Evolutionary conservation across 2,113 vertebrate species (phyloP), one percentile per base, ranked within the genome.

Genomic region (Lutjanus erythropterus): DNA sequence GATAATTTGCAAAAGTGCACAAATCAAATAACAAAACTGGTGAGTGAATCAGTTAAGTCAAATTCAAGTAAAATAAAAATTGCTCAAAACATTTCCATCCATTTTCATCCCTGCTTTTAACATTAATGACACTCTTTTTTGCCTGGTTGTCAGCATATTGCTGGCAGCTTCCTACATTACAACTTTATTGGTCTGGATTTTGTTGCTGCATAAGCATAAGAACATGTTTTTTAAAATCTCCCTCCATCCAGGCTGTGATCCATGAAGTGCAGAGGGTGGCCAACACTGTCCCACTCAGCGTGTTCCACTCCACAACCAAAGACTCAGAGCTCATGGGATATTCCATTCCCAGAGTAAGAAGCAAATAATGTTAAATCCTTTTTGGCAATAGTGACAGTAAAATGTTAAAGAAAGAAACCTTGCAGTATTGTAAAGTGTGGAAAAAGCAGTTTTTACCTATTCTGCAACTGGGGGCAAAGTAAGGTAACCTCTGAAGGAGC

Each of bases 271-370:
- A 94, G 86, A 92, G 92, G 8, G 1, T 90, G 21, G 85, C 89
- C 19, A 93, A 89, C 84, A 88, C 90, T 0, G 86, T 88, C 11
- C 89, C 94, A 9, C 86, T 95, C 12, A 89, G 91, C 5, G 41
- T 93, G n/a, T 83, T 87, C 41, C 93, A 93, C 77, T 71, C 52
- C 23, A 90, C 89, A 0, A 92, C 76, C 2, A 83, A 52, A 66
- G 81, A 92, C 85, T 91, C 92, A n/a, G 90, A 94, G 71, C 74
- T 94, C 5, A 88, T 87, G 80, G 93, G 94, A 27, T 95, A 90
- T 29, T 84, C 80, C n/a, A 91, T 94, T 50, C 93, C 94, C 10
- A 93, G 86, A 83, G 94, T 94, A 71, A 84, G 65, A 49, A 21
- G 2, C 0, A 31, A 14, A 6, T 74, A n/a, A 6, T 27, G 10